Percentiles rank a stretch among this genome's conserved stretches.
Evolutionary conservation across 2,113 vertebrate species (phyloP).

Genomic region (Ciconia maguari): DNA sequence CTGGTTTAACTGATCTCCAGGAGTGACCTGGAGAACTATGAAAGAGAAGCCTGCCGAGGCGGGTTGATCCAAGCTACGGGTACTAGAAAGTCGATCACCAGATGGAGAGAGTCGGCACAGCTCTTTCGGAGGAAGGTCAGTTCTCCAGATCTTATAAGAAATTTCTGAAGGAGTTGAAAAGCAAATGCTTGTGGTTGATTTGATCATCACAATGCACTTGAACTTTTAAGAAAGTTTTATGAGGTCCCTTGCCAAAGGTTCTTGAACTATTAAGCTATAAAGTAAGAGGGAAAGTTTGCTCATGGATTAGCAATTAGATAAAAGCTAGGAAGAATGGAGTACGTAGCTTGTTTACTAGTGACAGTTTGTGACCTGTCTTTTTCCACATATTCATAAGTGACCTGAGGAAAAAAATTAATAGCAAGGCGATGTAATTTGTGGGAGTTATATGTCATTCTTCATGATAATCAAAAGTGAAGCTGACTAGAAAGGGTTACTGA

Average conservation of each 20-base stretch:
- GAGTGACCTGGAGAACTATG: background rate
- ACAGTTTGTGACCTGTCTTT: background rate
- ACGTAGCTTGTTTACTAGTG: background rate
- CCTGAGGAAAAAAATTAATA: background rate
- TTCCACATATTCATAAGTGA: background rate
- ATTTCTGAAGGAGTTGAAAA: background rate
- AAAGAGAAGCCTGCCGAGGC: background rate
- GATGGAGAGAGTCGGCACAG: background rate
- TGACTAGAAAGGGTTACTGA: background rate
- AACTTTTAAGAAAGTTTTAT: background rate
- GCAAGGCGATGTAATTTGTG: background rate
- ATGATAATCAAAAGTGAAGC: background rate
- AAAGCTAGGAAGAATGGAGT: background rate
- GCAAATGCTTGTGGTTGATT: background rate
- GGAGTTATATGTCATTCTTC: background rate
- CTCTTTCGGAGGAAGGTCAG: background rate
- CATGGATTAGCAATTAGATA: background rate
- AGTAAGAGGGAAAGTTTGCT: background rate
- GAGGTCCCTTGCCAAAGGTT: background rate
- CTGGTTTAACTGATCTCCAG: background rate
- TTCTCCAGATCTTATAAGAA: background rate
- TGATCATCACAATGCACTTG: background rate
- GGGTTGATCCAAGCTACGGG: accelerated
- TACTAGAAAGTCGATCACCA: background rate
- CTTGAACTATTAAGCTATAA: background rate